phyloP scores from a whole-genome alignment of 2,797 vertebrate genomes.

The Capromys pilorides region DNA sequence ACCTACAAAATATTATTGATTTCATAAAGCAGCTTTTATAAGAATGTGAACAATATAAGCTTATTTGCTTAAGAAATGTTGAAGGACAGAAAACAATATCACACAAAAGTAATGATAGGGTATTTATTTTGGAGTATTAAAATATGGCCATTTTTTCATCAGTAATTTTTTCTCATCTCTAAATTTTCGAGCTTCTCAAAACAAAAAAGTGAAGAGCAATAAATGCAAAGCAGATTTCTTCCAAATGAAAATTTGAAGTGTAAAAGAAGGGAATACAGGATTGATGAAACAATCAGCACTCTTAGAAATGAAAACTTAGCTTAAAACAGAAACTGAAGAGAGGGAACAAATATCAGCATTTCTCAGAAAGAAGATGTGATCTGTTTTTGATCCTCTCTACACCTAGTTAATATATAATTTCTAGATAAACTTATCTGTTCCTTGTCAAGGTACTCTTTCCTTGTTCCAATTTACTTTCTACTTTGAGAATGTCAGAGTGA shows the following conservation, averaged over 20 bases:
- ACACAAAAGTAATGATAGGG: not conserved
- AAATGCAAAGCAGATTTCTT: not conserved
- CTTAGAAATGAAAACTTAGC: not conserved
- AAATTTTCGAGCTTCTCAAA: not conserved
- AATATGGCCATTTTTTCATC: not conserved
- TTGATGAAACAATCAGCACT: not conserved
- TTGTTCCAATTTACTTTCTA: not conserved
- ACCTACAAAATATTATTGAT: not conserved
- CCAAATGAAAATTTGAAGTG: not conserved
- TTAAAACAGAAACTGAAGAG: not conserved
- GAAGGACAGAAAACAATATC: not conserved
- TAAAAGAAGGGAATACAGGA: not conserved
- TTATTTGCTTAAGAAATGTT: not conserved
- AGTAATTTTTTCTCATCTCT: not conserved
- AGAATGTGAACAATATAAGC: not conserved
- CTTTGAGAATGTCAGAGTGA: not conserved
- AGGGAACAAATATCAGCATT: not conserved
- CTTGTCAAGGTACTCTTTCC: not conserved
- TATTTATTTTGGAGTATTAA: not conserved
- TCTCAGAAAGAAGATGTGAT: not conserved
- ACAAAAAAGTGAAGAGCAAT: not conserved
- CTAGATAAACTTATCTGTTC: not conserved
- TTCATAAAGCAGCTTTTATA: not conserved
- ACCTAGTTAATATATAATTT: not conserved
- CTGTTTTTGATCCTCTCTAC: not conserved